phyloP scores from a whole-genome alignment of 92 coral and sea anemone genomes.

The Zoanthus sansibaricus region DNA sequence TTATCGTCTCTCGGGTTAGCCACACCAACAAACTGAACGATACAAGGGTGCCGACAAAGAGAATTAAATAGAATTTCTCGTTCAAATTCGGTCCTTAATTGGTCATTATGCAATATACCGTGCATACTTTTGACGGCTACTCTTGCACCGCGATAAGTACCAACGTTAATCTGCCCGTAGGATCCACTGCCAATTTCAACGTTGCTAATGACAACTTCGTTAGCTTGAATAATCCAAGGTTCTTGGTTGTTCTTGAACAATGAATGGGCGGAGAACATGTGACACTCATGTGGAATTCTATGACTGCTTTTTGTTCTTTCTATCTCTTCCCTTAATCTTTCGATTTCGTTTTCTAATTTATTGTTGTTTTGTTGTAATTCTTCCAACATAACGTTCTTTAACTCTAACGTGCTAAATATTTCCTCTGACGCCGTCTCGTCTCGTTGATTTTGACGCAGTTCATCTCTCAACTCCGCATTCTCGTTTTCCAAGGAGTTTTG shows the following conservation, averaged over 20 bases:
- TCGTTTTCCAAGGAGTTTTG: neutral
- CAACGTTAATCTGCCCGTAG: slow-evolving; percentile 1
- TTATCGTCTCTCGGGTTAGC: neutral
- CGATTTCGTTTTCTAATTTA: neutral
- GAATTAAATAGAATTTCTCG: slow-evolving; percentile 11
- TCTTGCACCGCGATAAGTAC: neutral
- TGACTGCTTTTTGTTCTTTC: too few relatives aligned
- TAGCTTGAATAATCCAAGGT: neutral
- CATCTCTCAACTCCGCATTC: neutral
- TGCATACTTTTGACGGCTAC: slow-evolving; percentile 25
- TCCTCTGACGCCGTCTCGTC: neutral
- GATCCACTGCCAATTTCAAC: slow-evolving; percentile 9
- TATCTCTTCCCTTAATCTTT: neutral
- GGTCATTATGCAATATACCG: neutral
- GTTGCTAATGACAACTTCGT: neutral
- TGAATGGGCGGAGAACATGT: neutral
- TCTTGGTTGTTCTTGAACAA: neutral
- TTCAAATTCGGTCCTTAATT: slow-evolving; percentile 4
- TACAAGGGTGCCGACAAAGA: slow-evolving; percentile 32
- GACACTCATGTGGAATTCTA: too few relatives aligned
- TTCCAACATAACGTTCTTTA: neutral
- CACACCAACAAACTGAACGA: slow-evolving; percentile 23
- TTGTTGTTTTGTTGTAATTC: neutral
- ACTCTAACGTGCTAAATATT: neutral
- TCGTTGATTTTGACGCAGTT: neutral